Evolutionary conservation across 2,888 invertebrate genomes (phyloP).

Genomic region (Tenthredo scrophulariae): DNA sequence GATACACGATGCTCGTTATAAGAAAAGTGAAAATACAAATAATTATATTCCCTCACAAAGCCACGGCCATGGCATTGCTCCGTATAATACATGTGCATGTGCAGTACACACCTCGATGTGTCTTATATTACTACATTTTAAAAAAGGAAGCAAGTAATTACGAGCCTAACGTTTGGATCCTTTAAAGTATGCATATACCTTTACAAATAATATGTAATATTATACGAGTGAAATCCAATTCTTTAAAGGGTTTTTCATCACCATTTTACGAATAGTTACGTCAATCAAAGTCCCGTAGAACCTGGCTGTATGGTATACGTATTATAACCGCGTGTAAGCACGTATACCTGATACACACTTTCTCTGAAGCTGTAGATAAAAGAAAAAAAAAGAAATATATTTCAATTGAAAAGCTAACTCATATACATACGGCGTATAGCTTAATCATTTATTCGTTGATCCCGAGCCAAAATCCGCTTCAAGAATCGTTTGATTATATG

Average conservation of each 20-base stretch:
- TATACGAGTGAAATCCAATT: constrained; percentile 21
- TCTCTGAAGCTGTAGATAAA: constrained; percentile 28
- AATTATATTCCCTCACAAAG: constrained; percentile 31
- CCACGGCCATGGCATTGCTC: constrained; percentile 45
- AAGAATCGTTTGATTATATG: not conserved
- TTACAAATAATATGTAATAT: not conserved
- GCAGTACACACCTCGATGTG: not conserved
- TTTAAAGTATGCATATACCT: not conserved
- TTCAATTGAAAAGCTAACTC: constrained; percentile 1
- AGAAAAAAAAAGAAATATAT: not conserved
- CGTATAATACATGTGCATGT: not conserved
- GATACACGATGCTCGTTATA: constrained; percentile 1
- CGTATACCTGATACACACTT: constrained; percentile 30
- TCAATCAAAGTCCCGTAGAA: constrained; percentile 1
- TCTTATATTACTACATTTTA: not conserved
- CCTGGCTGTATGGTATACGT: not conserved
- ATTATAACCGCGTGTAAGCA: constrained; percentile 3
- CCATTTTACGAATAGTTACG: constrained; percentile 26
- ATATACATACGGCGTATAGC: not conserved
- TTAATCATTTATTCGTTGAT: not conserved
- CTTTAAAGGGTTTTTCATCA: constrained; percentile 13
- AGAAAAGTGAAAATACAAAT: constrained; percentile 44
- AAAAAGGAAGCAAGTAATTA: constrained; percentile 1
- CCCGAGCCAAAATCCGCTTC: not conserved
- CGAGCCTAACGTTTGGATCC: not conserved